Evolutionary conservation across 2,888 invertebrate genomes (phyloP), one percentile per base, ranked within the genome.

Genomic region (Eupithecia exiguata): DNA sequence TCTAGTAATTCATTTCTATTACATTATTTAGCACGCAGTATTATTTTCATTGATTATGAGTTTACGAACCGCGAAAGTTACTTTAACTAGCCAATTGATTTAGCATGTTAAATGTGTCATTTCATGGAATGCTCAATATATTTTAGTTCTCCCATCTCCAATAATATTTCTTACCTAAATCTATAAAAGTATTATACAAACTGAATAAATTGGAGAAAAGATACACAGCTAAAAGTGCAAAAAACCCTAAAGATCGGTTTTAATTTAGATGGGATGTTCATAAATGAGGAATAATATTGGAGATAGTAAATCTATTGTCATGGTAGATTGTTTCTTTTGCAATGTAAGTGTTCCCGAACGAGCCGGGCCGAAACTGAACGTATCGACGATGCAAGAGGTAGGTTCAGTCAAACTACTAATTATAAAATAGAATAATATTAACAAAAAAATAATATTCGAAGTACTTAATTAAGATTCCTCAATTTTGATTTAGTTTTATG

Each of bases 251-350:
- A 49, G 58, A 67, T 35, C 12, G 14, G 70, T 78, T 75, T 71
- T 66, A 75, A 77, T 74, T 70, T 5, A 38, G 21, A 4, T 35
- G 65, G 71, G 74, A 72, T 75, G 35, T 7, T n/a, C 61, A 36
- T 78, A 75, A 72, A 78, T 74, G 87, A 89, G 89, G 86, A 93
- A 93, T 93, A 92, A 85, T 92, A 93, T 93, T 94, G 94, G 94
- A 93, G 93, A 87, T 83, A 86, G 86, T 83, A 82, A 89, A 88
- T 94, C 94, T 94, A 94, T 93, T 93, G 94, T 94, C 94, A 94
- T 94, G 94, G 92, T 94, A 94, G 93, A 94, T 92, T 94, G 94
- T 93, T 91, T 92, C 92, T 94, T 94, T 93, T 92, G 92, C 90
- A 88, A 91, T 91, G 89, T 93, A 87, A 91, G 89, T 91, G 91